Conservation (phyloP, 2,888 invertebrate genomes). For the Anaspis maculata region DNA sequence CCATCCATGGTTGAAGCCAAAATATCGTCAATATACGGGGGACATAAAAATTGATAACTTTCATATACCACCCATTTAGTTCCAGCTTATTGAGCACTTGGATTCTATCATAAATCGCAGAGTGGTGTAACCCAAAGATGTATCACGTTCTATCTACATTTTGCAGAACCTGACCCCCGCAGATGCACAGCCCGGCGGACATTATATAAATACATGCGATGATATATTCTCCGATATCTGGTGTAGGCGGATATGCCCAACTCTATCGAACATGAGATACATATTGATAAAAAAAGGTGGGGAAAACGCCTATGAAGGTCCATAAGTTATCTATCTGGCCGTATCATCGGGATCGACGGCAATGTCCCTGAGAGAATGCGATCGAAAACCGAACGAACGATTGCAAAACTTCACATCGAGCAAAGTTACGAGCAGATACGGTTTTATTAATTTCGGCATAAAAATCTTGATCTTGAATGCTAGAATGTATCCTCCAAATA, state of each 20-base stretch:
- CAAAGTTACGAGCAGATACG: too few species aligned
- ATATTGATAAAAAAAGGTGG: constrained; percentile 30
- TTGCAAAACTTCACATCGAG: too few species aligned
- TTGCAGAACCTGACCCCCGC: constrained; percentile 30
- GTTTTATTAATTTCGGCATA: too few species aligned
- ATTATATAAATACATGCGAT: constrained; percentile 35
- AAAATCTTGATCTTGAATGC: too few species aligned
- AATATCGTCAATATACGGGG: too few species aligned
- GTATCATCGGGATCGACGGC: too few species aligned
- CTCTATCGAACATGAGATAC: constrained; percentile 35
- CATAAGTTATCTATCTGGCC: constrained; percentile 23
- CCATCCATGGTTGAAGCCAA: too few species aligned
- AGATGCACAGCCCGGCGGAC: constrained; percentile 22
- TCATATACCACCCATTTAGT: constrained; percentile 34
- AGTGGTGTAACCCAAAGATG: constrained; percentile 28
- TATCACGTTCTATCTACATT: constrained; percentile 33
- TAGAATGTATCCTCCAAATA: too few species aligned
- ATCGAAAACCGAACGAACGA: too few species aligned
- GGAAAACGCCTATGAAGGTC: constrained; percentile 30
- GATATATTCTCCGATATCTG: constrained; percentile 32
- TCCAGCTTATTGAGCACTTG: constrained; percentile 32
- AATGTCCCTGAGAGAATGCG: constrained; percentile 10
- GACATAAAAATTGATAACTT: constrained; percentile 33
- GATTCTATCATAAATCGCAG: constrained; percentile 26
- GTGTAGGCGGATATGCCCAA: constrained; percentile 33